Percentiles rank a stretch among this genome's conserved stretches.
Evolutionary conservation across 2,888 invertebrate genomes (phyloP).

Genomic region (Tachina lurida): DNA sequence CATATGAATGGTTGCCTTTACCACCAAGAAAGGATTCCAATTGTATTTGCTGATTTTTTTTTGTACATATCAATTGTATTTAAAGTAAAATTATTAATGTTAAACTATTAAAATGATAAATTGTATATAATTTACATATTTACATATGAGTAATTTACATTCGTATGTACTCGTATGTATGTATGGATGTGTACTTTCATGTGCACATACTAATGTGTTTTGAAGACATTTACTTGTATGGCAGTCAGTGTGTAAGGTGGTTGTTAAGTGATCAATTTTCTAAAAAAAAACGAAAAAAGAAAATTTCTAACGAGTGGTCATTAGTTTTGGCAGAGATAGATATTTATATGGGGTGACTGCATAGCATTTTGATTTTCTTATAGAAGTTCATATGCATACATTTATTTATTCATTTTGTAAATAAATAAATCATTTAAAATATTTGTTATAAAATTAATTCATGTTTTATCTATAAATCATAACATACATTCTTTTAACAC

Average conservation of each 20-base stretch:
- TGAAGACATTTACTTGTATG: not conserved
- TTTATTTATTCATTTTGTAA: constrained; percentile 24
- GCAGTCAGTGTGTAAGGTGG: constrained; percentile 9
- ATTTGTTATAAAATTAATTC: constrained; percentile 36
- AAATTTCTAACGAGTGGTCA: constrained; percentile 58
- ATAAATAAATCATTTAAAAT: constrained; percentile 48
- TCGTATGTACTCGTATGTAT: not conserved
- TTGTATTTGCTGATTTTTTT: constrained; percentile 49
- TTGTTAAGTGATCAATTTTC: constrained; percentile 46
- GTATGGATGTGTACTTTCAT: not conserved
- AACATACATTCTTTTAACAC: constrained; percentile 24
- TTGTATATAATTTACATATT: constrained; percentile 64
- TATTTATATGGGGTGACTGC: constrained; percentile 27
- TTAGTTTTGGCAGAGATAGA: constrained; percentile 45
- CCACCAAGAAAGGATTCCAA: constrained; percentile 44
- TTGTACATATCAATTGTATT: constrained; percentile 68
- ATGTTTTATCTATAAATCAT: constrained; percentile 63
- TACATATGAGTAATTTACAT: constrained; percentile 46
- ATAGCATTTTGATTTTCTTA: constrained; percentile 5
- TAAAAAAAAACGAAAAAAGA: not conserved
- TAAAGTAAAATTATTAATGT: constrained; percentile 70
- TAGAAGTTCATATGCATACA: not conserved
- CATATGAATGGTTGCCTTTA: not conserved
- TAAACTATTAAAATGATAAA: constrained; percentile 71
- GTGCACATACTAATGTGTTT: not conserved